Evolutionary conservation across 2,797 vertebrate species (phyloP).

Genomic region (Enteromius anoplus): DNA sequence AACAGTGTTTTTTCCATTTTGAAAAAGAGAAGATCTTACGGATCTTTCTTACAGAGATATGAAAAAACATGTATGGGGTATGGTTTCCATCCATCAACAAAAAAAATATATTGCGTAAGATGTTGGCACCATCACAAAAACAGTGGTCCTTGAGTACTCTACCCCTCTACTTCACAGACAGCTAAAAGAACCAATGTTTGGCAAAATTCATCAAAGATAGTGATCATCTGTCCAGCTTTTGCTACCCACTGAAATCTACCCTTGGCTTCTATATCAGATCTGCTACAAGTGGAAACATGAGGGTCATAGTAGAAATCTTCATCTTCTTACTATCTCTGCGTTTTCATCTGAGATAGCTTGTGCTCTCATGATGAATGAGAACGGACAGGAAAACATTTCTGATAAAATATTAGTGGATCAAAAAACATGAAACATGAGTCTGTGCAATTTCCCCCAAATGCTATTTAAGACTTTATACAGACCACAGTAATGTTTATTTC

Average conservation of each 20-base stretch:
- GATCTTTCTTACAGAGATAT: conserved; percentile 35
- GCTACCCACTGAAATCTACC: conserved; percentile 13
- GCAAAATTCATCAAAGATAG: conserved; percentile 39
- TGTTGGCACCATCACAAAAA: conserved; percentile 54
- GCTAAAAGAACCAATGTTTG: conserved; percentile 36
- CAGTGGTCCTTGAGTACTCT: conserved; percentile 35
- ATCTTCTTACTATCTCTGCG: background rate
- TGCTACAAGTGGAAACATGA: conserved; percentile 17
- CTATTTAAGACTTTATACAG: background rate
- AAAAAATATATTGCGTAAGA: conserved; percentile 53
- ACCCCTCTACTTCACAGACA: background rate
- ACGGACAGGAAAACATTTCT: conserved; percentile 16
- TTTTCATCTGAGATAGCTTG: conserved; percentile 8
- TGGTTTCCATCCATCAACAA: conserved; percentile 59
- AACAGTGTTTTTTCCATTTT: conserved; percentile 56
- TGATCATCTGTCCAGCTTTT: conserved; percentile 11
- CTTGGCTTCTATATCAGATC: conserved; percentile 6
- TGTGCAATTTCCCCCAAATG: background rate
- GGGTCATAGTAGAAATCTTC: background rate
- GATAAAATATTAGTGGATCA: background rate
- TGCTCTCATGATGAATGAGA: conserved; percentile 22
- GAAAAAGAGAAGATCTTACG: conserved; percentile 36
- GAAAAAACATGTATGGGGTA: conserved; percentile 52
- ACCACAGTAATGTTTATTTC: background rate
- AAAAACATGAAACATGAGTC: conserved; percentile 1